A percentile compares a stretch with the other conserved stretches of the same genome.
Conservation (phyloP, 2,113 vertebrate genomes). For the Labeo catla region DNA sequence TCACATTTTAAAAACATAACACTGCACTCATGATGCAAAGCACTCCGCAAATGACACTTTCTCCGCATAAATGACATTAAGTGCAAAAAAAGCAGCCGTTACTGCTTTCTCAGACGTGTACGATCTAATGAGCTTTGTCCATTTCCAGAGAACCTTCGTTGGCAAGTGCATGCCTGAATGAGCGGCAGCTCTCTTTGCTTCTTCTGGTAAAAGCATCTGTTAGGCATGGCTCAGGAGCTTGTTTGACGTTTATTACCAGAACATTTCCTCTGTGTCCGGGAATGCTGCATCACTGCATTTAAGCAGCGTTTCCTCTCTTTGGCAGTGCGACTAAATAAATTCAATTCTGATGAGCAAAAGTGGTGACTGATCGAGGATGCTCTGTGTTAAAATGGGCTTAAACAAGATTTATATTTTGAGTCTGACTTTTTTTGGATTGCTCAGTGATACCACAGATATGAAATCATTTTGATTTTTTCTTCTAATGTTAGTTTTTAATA, state of each 20-base stretch:
- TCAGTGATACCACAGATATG: slow-evolving; percentile 2
- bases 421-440: slow-evolving; percentile 9
- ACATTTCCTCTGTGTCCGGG: slow-evolving; percentile 75
- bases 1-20: slow-evolving; percentile 63
- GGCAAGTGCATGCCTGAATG: slow-evolving; percentile 69
- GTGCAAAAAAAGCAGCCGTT: slow-evolving; percentile 75
- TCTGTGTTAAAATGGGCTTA: slow-evolving; percentile 68
- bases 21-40: slow-evolving; percentile 61
- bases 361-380: slow-evolving; percentile 72
- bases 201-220: slow-evolving; percentile 83
- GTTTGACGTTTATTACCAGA: slow-evolving; percentile 78
- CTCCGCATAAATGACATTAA: slow-evolving; percentile 72
- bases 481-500: not conserved
- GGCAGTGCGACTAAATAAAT: slow-evolving; percentile 81
- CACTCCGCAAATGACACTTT: slow-evolving; percentile 72
- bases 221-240: slow-evolving; percentile 73
- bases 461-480: not conserved
- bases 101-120: slow-evolving; percentile 76
- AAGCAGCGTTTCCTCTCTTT: slow-evolving; percentile 72
- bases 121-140: slow-evolving; percentile 81
- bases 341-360: slow-evolving; percentile 73
- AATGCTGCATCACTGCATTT: slow-evolving; percentile 74
- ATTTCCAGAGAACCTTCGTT: slow-evolving; percentile 77
- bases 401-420: not conserved
- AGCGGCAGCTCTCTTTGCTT: slow-evolving; percentile 70